phyloP scores from a whole-genome alignment of 2,113 vertebrate species.

The Mustela lutreola region DNA sequence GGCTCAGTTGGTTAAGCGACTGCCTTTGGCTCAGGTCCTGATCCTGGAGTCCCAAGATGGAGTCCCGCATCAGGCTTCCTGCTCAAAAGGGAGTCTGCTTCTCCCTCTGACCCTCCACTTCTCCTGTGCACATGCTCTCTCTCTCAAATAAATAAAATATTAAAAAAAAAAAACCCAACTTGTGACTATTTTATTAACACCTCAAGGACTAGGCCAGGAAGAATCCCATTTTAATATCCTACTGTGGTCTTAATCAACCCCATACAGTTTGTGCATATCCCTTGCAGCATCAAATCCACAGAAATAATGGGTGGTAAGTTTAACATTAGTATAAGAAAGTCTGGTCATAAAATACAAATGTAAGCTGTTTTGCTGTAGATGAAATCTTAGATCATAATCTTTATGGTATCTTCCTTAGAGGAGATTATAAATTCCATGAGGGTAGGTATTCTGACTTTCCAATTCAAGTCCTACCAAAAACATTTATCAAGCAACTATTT shows the following conservation, averaged over 20 bases:
- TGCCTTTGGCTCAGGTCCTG: too few relatives aligned
- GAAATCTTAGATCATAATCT: background rate
- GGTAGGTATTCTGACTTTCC: background rate
- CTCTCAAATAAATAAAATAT: too few relatives aligned
- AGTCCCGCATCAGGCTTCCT: too few relatives aligned
- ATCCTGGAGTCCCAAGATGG: too few relatives aligned
- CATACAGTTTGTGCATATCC: background rate
- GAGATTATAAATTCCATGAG: background rate
- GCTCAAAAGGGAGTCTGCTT: too few relatives aligned
- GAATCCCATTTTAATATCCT: background rate
- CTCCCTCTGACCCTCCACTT: too few relatives aligned
- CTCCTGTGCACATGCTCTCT: too few relatives aligned
- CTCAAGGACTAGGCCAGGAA: background rate
- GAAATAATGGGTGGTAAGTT: background rate
- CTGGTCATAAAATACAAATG: background rate
- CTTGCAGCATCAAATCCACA: background rate
- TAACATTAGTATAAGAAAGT: slow-evolving; percentile 16
- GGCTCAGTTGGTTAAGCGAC: too few relatives aligned
- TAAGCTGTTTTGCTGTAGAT: background rate
- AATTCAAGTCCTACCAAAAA: background rate
- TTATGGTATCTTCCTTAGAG: background rate
- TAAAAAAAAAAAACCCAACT: background rate
- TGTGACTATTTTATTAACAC: background rate
- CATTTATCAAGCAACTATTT: background rate
- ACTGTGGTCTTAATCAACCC: background rate